These are phyloP conservation scores for Zygothrica quintamaculata DNA, from an alignment of 2,888 invertebrate species.

Conservation along the genomic window DNA sequence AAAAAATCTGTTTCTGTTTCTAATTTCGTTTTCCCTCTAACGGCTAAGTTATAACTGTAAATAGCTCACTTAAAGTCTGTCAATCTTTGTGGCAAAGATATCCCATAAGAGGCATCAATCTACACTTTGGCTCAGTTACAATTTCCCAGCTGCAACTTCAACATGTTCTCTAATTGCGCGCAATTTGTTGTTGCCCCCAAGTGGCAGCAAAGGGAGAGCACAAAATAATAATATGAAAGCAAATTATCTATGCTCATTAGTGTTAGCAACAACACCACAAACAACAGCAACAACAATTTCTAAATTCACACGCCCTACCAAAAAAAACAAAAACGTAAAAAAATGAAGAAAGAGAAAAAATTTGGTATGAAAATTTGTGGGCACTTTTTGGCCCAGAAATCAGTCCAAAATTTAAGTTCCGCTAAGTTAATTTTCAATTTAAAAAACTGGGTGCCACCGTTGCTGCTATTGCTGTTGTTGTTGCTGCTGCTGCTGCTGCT, in stretches of 20 bases:
- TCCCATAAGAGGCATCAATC: background rate
- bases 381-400: slow-evolving; percentile 35
- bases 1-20: too few relatives aligned
- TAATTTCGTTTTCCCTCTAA: slow-evolving; percentile 17
- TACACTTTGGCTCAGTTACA: slow-evolving; percentile 45
- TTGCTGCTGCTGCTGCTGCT: slow-evolving; percentile 58
- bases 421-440: slow-evolving; percentile 81
- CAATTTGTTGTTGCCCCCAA: slow-evolving; percentile 66
- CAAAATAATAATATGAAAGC: slow-evolving; percentile 27
- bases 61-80: slow-evolving; percentile 38
- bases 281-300: slow-evolving; percentile 58
- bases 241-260: slow-evolving; percentile 77
- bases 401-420: slow-evolving; percentile 61
- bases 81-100: slow-evolving; percentile 19
- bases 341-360: too few relatives aligned
- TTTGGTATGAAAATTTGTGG: slow-evolving; percentile 48
- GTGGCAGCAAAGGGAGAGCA: slow-evolving; percentile 6
- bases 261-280: slow-evolving; percentile 21
- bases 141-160: slow-evolving; percentile 40
- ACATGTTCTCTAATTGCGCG: slow-evolving; percentile 65
- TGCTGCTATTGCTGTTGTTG: slow-evolving; percentile 17
- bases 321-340: too few relatives aligned
- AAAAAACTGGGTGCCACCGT: slow-evolving; percentile 71
- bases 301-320: slow-evolving; percentile 60
- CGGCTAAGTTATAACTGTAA: slow-evolving; percentile 31